A percentile compares a stretch with the other conserved stretches of the same genome.
phyloP scores from a whole-genome alignment of 2,113 vertebrate species.

The Xiphophorus hellerii region DNA sequence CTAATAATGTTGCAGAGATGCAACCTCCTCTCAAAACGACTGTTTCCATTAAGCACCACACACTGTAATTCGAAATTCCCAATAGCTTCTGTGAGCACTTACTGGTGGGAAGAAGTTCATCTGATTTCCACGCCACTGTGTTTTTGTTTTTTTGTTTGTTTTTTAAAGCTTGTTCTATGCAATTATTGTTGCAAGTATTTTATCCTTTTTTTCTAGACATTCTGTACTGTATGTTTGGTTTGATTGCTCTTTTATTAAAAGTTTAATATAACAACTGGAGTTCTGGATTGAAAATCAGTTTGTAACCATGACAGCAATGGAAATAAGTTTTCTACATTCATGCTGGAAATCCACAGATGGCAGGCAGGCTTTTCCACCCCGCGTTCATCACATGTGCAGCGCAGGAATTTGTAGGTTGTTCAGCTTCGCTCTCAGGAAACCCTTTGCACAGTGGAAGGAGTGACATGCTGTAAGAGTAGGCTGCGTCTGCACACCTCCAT shows the following conservation, averaged over 20 bases:
- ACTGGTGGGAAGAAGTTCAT: constrained; percentile 38
- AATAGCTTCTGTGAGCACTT: constrained; percentile 61
- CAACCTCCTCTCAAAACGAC: neutral
- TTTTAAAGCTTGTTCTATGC: constrained; percentile 77
- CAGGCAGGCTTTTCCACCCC: constrained; percentile 36
- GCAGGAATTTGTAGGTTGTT: constrained; percentile 51
- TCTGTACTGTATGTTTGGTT: constrained; percentile 73
- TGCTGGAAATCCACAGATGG: constrained; percentile 49
- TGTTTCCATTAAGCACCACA: constrained; percentile 15
- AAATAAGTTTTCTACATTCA: constrained; percentile 17
- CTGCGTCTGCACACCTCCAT: constrained; percentile 43
- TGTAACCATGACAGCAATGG: neutral
- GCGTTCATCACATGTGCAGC: neutral
- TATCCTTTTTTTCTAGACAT: constrained; percentile 63
- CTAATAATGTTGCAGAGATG: neutral
- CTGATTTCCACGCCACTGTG: constrained; percentile 61
- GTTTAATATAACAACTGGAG: constrained; percentile 53
- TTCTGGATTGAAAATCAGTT: neutral
- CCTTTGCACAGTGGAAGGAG: constrained; percentile 58
- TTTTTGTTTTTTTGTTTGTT: constrained; percentile 55
- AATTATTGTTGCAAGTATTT: constrained; percentile 75
- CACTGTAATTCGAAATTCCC: constrained; percentile 49
- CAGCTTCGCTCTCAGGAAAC: constrained; percentile 20
- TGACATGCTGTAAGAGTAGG: constrained; percentile 65
- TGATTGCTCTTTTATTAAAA: constrained; percentile 82